Percentiles rank a stretch among this genome's conserved stretches.
These are phyloP conservation scores for Lomographa bimaculata DNA, from an alignment of 2,888 invertebrate genomes.

Conservation along the genomic window DNA sequence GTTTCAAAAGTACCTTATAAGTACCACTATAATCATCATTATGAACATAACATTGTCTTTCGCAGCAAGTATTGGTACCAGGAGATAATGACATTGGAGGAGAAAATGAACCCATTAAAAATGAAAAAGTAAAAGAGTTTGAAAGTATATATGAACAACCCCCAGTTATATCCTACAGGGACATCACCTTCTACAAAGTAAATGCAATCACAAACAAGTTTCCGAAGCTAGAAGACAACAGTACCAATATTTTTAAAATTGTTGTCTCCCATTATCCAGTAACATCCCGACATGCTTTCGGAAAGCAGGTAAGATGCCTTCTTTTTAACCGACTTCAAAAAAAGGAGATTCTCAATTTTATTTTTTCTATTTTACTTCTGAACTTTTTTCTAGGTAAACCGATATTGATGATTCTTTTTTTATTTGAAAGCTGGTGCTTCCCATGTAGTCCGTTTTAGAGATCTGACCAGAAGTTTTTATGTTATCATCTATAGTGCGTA, in stretches of 20 bases:
- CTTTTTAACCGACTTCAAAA: too few species aligned
- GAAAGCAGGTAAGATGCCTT: constrained; percentile 35
- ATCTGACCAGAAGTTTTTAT: too few species aligned
- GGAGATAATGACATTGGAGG: constrained; percentile 99
- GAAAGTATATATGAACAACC: constrained; percentile 89
- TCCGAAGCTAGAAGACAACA: constrained; percentile 66
- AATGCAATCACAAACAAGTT: constrained; percentile 87
- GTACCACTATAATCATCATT: too few species aligned
- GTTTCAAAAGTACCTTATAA: too few species aligned
- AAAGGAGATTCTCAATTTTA: too few species aligned
- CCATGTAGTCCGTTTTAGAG: too few species aligned
- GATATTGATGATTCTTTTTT: too few species aligned
- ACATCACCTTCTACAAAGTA: constrained; percentile 89
- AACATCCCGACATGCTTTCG: constrained; percentile 53
- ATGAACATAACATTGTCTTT: too few species aligned
- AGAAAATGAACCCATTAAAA: constrained; percentile 89
- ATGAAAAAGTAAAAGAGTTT: constrained; percentile 88
- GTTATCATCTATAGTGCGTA: too few species aligned
- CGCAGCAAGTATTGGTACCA: constrained; percentile 92
- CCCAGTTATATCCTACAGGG: constrained; percentile 83
- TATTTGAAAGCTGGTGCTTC: too few species aligned
- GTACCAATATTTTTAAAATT: constrained; percentile 81
- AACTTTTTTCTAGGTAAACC: too few species aligned
- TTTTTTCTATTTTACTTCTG: too few species aligned
- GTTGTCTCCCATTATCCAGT: constrained; percentile 90